Evolutionary conservation across 2,888 invertebrate species (phyloP).

Genomic region (Eumerus sabulonum): DNA sequence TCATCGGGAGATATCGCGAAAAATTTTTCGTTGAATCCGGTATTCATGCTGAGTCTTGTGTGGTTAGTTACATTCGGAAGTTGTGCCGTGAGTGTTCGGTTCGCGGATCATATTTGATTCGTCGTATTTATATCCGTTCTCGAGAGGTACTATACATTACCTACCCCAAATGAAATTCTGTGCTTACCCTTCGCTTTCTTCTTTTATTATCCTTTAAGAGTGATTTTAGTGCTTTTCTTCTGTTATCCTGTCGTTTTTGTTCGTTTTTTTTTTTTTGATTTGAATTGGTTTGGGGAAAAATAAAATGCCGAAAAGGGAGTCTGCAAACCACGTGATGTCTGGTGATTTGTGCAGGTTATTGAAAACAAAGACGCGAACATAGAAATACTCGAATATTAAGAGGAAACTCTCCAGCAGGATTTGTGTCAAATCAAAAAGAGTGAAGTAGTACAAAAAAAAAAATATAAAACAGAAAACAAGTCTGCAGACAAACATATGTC

Average conservation of each 20-base stretch:
- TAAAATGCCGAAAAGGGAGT: slow-evolving; percentile 7
- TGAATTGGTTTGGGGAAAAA: slow-evolving; percentile 42
- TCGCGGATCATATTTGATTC: slow-evolving; percentile 48
- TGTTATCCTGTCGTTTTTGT: slow-evolving; percentile 10
- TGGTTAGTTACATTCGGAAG: slow-evolving; percentile 54
- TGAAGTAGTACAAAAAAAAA: slow-evolving; percentile 17
- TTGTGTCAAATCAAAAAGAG: slow-evolving; percentile 29
- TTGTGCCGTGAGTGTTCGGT: slow-evolving; percentile 55
- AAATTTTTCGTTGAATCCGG: slow-evolving; percentile 34
- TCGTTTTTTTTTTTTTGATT: slow-evolving; percentile 11
- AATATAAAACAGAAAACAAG: background rate
- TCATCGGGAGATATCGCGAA: slow-evolving; percentile 18
- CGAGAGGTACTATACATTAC: slow-evolving; percentile 57
- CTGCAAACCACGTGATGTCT: slow-evolving; percentile 49
- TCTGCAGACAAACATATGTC: slow-evolving; percentile 39
- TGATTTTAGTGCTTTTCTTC: slow-evolving; percentile 9
- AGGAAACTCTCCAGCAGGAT: slow-evolving; percentile 17
- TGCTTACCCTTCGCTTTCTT: background rate
- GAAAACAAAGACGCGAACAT: slow-evolving; percentile 28
- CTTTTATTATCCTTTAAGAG: background rate
- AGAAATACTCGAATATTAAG: background rate
- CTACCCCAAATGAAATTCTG: slow-evolving; percentile 60
- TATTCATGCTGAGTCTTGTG: slow-evolving; percentile 6
- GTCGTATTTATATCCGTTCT: slow-evolving; percentile 19
- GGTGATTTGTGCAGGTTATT: slow-evolving; percentile 63